Evolutionary conservation across 1,140 invertebrate species (phyloP), one percentile per base, ranked within the genome.

Genomic region (Ptiloglossa arizonensis): DNA sequence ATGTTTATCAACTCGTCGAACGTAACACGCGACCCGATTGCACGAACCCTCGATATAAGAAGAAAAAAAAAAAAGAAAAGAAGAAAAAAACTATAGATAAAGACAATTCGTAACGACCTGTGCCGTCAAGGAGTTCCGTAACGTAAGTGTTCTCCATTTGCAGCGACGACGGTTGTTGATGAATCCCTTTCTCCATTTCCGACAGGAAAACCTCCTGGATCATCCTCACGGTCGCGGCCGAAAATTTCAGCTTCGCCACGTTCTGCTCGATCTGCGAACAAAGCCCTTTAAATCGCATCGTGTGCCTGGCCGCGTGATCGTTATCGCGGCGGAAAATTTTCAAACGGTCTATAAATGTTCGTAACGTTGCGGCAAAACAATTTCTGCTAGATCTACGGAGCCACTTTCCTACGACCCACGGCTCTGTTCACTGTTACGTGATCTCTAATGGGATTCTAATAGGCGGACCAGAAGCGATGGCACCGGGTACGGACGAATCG

Each of bases 101-200:
- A 38, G 62, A 59, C 32, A 56, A 41, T 32, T n/a, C 17, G 8
- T 69, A 79, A 62, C 71, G 79, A 95, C 95, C 95, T 83, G 93
- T 93, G 63, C 95, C 95, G 89, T 95, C 91, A 22, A 94, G 93
- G 32, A 95, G 87, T 85, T 94, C 93, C 11, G 95, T 93, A 44
- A 96, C 93, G 78, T 94, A 95, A 5, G 95, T 96, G 86, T 95
- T 95, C 81, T 94, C 94, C 95, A 95, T 95, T 72, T 94, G 94
- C 19, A 95, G 80, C 15, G 94, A 95, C 3, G 94, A 95, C 1
- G 91, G 81, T 57, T 93, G 91, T 81, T 94, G 93, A 62, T 92
- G 90, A 66, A 95, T 93, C 5, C 94, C 95, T 41, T 93, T 89
- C 69, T 94, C 91, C 91, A 96, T 94, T 90, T 96, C 95, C 19